Evolutionary conservation across 2,888 invertebrate genomes (phyloP).

Genomic region (Ectobius pallidus): DNA sequence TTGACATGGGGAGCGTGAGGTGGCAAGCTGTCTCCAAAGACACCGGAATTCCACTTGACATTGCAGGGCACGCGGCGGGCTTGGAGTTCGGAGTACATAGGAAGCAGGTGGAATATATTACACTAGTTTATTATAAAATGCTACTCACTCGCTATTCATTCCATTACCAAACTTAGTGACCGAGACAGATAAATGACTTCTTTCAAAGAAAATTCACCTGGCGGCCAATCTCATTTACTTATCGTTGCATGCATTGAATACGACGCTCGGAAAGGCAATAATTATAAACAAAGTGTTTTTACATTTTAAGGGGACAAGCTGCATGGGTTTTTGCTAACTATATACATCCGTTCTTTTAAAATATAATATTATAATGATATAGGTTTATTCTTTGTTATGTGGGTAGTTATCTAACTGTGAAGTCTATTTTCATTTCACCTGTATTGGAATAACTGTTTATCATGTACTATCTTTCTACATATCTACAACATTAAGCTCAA

Average conservation of each 20-base stretch:
- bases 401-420: not conserved
- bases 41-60: constrained; percentile 41
- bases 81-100: not conserved
- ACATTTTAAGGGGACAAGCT: not conserved
- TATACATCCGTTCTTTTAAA: not conserved
- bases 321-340: not conserved
- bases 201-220: not conserved
- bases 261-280: not conserved
- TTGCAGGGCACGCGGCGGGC: not conserved
- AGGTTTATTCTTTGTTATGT: not conserved
- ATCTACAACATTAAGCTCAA: too few species aligned
- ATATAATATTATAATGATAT: constrained; percentile 1
- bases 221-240: not conserved
- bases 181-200: constrained; percentile 26
- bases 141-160: not conserved
- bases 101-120: constrained; percentile 36
- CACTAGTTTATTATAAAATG: not conserved
- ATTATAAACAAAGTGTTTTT: not conserved
- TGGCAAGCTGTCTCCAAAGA: not conserved
- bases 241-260: not conserved
- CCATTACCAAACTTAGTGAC: constrained; percentile 35
- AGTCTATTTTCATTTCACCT: not conserved
- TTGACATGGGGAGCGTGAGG: too few species aligned
- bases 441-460: too few species aligned
- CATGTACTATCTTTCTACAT: too few species aligned